Conservation (phyloP, 30 jellyfish, hydroid and myxozoan species). For the Cassiopea andromeda region DNA sequence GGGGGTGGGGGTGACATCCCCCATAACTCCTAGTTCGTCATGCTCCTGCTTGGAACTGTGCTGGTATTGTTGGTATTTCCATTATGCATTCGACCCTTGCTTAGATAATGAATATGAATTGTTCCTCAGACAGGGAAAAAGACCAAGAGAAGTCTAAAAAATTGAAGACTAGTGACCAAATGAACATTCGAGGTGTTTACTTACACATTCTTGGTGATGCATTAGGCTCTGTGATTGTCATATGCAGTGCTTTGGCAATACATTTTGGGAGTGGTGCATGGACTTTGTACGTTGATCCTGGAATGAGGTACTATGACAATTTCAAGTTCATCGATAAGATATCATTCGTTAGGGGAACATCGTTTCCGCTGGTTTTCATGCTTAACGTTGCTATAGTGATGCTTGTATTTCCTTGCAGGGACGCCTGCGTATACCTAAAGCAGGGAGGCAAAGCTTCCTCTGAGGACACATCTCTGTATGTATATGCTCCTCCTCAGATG, state of each 20-base stretch:
- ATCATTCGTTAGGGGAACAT: too few relatives aligned
- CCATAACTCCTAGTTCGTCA: too few relatives aligned
- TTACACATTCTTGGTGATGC: conserved; percentile 98
- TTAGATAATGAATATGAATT: not conserved
- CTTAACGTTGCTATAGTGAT: too few relatives aligned
- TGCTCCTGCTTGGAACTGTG: too few relatives aligned
- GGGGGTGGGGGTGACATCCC: too few relatives aligned
- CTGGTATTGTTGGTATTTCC: not conserved
- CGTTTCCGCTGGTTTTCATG: too few relatives aligned
- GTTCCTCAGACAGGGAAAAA: not conserved
- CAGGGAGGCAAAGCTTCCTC: too few relatives aligned
- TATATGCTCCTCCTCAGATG: too few relatives aligned
- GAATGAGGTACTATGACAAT: conserved; percentile 90
- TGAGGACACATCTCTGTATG: too few relatives aligned
- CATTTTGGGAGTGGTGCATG: conserved; percentile 80
- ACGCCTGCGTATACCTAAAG: too few relatives aligned
- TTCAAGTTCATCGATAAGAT: too few relatives aligned
- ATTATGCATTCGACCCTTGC: not conserved
- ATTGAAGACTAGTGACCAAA: conserved; percentile 70
- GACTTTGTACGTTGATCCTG: conserved; percentile 97
- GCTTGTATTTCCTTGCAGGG: too few relatives aligned
- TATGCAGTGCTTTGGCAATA: conserved; percentile 82
- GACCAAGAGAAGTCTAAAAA: conserved; percentile 9
- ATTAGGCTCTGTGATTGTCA: conserved; percentile 94
- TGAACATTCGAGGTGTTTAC: conserved; percentile 94